Base-by-base conservation (phyloP, 2,113 vertebrate species). In the Micronycteris hirsuta region DNA sequence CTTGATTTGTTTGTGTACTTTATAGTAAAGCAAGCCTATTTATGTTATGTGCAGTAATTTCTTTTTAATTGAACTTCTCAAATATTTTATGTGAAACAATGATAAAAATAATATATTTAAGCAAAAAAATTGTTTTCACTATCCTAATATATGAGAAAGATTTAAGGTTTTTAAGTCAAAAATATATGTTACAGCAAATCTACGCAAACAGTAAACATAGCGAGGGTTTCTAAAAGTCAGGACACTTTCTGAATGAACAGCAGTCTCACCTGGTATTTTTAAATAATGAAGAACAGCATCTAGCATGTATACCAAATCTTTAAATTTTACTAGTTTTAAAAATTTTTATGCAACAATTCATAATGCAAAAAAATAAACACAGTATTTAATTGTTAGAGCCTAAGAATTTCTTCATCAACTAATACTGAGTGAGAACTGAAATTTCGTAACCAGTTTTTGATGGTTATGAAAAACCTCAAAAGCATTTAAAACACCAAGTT, bases 31-130 rank as follows among this genome's bases (percentile, higher is more conserved):
- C 12, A 86, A 93, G 49, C 5, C 16, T 63, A 86, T 74, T 83
- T 78, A 76, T 83, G 45, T 12, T 63, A 88, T 83, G 10, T 74
- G 20, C 15, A 83, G 11, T 86, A 93, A 93, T 33, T 47, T 91
- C 65, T 81, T 83, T 89, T 93, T n/a, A 73, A 28, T 16, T 90
- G 20, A 76, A 94, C 77, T 94, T 96, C 70, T 96, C 45, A 91
- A 83, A 31, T 56, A 95, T 61, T 26, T 88, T 86, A 85, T 22
- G 26, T 85, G n/a, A 85, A 80, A 93, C 22, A 67, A 93, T 41
- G 33, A 82, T 52, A 73, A 91, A 91, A 86, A 74, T 47, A 65
- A 86, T 24, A 86, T 52, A 81, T 58, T 87, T 84, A 68, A 77
- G n/a, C 47, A 63, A 94, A 89, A 41, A 52, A 65, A 68, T 15